Base-by-base conservation (phyloP, 2,888 invertebrate genomes). In the Plebejus argus region DNA sequence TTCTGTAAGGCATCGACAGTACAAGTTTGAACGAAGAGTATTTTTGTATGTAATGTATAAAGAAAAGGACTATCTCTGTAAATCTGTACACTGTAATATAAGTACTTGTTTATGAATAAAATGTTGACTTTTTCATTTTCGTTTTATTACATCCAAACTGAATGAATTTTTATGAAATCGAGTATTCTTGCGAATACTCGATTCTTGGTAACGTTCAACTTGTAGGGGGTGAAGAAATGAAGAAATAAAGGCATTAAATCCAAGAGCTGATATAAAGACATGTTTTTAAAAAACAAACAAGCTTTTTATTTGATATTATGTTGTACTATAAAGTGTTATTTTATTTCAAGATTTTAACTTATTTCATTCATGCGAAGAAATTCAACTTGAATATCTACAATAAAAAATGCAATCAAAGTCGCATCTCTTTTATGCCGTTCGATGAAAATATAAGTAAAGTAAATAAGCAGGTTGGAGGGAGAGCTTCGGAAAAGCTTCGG, bases 51-150 rank as follows among this genome's bases (percentile, higher is more conserved):
- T 81, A 81, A 79, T 79, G 80, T 82, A 82, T 82, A 77, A 77
- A 78, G 79, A 79, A 39, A 71, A 49, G 71, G 71, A 56, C 71
- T 72, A 77, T 39, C 71, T 90, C 87, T 90, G 84, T 91, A 90
- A 88, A 82, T 83, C 83, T 84, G 81, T 85, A 80, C 81, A 87
- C 87, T 91, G 84, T 88, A 82, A 86, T 90, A 86, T 92, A 90
- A 90, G 87, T 87, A 90, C 87, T 89, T 89, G 89, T 91, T 91
- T 90, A 93, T 88, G 86, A 93, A 92, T 93, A 93, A 92, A 93
- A 91, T 93, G 93, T 93, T 93, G 92, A 92, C 87, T 87, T 91
- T 92, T 90, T 86, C 85, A 85, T 79, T n/a, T 77, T 28, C 70
- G 82, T 85, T 85, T 83, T 81, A 81, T 85, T 81, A 18, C 1